These are phyloP conservation scores for Steatornis caripensis DNA, from an alignment of 2,113 vertebrate species.

Conservation along the genomic window DNA sequence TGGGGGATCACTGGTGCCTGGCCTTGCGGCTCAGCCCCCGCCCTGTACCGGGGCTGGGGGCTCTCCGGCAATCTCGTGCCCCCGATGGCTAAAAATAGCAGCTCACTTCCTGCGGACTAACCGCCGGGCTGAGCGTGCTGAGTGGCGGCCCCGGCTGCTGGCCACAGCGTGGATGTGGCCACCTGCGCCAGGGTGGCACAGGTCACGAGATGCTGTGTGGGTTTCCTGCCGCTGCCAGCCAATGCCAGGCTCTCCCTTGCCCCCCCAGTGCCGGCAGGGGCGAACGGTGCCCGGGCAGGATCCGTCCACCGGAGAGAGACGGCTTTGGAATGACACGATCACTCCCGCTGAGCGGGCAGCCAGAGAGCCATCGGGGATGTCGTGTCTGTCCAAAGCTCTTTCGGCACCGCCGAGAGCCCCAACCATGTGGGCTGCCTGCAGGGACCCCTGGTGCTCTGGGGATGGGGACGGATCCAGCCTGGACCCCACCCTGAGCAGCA, in stretches of 20 bases:
- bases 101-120: conserved; percentile 55
- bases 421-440: accelerated
- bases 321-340: conserved; percentile 98
- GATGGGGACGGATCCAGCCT: background rate
- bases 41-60: accelerated
- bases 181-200: background rate
- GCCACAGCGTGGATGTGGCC: background rate
- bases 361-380: conserved; percentile 90
- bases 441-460: accelerated
- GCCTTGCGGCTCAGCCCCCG: background rate
- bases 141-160: background rate
- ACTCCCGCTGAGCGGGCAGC: conserved; percentile 92
- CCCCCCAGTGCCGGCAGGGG: background rate
- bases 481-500: accelerated
- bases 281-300: accelerated
- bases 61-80: background rate
- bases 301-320: background rate
- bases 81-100: conserved; percentile 40
- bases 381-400: conserved; percentile 93
- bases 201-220: background rate
- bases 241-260: accelerated
- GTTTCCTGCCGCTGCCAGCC: background rate
- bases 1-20: accelerated
- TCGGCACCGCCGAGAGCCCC: conserved; percentile 31
- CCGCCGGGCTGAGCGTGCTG: background rate